Base-by-base conservation (phyloP, 2,113 vertebrate genomes). In the Poeciliopsis retropinna region DNA sequence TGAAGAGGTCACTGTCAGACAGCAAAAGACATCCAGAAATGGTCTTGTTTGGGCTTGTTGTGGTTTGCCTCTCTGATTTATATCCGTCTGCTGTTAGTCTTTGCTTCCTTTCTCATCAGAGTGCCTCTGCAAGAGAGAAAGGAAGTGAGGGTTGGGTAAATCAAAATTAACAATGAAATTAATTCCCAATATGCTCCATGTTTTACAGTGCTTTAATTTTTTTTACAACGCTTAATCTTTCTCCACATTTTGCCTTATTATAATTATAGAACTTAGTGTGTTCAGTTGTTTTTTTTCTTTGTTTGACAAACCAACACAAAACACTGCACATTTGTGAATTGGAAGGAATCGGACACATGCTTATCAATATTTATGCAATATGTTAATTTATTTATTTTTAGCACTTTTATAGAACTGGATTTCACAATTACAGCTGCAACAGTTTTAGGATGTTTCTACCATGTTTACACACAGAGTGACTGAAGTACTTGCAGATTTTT, bases 1-100 rank as follows among this genome's bases (percentile, higher is more conserved):
- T 81, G 84, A 81, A 82, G 87, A 88, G 92, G 92, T 93, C 92
- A 86, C 78, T 78, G 88, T 91, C 74, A 83, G 88, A 88, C 87
- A 82, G 67, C 67, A 67, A 86, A 60, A 82, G 78, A 82, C 75
- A 12, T 84, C 64, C 82, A 83, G 29, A 87, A 85, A 82, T 64
- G 70, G 72, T 81, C 92, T 85, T 92, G 91, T 93, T 92, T 90
- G 83, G 84, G 89, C 89, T 90, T 92, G 88, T 90, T 84, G 83
- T 75, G 34, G 57, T 81, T 79, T 86, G 79, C 89, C 85, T 82
- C 77, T 78, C 31, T 92, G 91, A 94, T 93, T 92, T 91, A 93
- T 90, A 37, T 41, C 75, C 72, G n/a, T 74, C 77, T 85, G 83
- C 69, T 81, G 85, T 83, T 71, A 62, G 67, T 80, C 70, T 54